These are phyloP conservation scores for Chaunax sp. DNA, from an alignment of 2,797 vertebrate species.

Conservation along the genomic window DNA sequence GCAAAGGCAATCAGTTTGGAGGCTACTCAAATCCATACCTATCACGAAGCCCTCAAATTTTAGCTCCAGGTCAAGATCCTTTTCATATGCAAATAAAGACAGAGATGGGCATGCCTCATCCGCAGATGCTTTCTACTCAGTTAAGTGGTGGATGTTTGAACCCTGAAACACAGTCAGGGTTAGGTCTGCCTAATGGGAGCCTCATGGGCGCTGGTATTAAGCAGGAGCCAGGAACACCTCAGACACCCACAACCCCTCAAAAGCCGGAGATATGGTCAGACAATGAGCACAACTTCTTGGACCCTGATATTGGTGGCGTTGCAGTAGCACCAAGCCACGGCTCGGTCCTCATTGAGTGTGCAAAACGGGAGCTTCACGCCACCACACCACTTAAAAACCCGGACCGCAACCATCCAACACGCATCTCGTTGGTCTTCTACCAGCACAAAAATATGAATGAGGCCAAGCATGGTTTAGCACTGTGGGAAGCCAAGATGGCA, in stretches of 20 bases:
- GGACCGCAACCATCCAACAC: slow-evolving; percentile 92
- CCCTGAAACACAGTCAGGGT: slow-evolving; percentile 74
- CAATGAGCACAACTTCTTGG: slow-evolving; percentile 98
- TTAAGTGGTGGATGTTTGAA: slow-evolving; percentile 82
- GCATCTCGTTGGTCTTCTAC: slow-evolving; percentile 98
- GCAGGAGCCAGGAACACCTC: slow-evolving; percentile 72
- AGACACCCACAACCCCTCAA: slow-evolving; percentile 78
- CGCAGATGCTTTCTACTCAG: slow-evolving; percentile 66
- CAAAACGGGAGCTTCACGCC: slow-evolving; percentile 96
- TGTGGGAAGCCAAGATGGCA: slow-evolving; percentile 99
- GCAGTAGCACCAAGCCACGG: slow-evolving; percentile 97
- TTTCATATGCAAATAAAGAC: slow-evolving; percentile 89
- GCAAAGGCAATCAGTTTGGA: slow-evolving; percentile 85
- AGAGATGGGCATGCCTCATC: slow-evolving; percentile 78
- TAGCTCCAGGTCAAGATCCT: slow-evolving; percentile 82
- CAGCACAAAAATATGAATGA: slow-evolving; percentile 99
- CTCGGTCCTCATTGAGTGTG: slow-evolving; percentile 98
- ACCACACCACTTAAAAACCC: slow-evolving; percentile 96
- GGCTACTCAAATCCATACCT: slow-evolving; percentile 84
- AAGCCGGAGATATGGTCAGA: slow-evolving; percentile 96
- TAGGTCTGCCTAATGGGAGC: slow-evolving; percentile 78
- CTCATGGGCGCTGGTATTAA: slow-evolving; percentile 78
- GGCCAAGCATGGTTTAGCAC: slow-evolving; percentile 94
- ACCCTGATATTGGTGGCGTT: slow-evolving; percentile 96
- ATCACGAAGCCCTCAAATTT: slow-evolving; percentile 78